Evolutionary conservation across 2,797 vertebrate genomes (phyloP).

Genomic region (Propithecus deckenii): DNA sequence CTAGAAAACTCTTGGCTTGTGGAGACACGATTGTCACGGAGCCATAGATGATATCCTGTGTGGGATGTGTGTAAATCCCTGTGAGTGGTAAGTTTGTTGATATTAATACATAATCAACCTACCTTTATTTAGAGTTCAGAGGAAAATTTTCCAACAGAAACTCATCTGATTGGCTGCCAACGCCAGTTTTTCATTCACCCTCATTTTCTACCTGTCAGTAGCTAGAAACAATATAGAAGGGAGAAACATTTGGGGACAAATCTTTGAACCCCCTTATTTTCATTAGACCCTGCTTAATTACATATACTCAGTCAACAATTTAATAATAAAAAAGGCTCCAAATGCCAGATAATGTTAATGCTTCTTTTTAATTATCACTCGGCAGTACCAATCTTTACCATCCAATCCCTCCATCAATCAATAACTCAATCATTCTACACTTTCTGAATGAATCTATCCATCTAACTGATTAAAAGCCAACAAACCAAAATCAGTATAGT

Average conservation of each 20-base stretch:
- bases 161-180: not conserved
- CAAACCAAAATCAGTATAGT: not conserved
- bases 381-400: not conserved
- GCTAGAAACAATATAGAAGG: not conserved
- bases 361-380: not conserved
- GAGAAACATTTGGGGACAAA: not conserved
- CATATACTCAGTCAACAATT: not conserved
- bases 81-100: not conserved
- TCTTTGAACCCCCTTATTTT: not conserved
- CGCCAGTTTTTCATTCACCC: conserved; percentile 1
- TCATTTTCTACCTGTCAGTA: not conserved
- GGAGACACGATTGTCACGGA: not conserved
- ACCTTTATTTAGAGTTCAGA: conserved; percentile 26
- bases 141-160: not conserved
- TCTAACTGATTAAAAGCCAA: not conserved
- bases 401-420: not conserved
- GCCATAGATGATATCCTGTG: fast-evolving
- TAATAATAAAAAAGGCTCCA: not conserved
- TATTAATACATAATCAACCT: not conserved
- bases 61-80: not conserved
- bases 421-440: not conserved
- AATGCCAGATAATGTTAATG: not conserved
- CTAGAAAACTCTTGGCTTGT: not conserved
- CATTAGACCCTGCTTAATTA: not conserved
- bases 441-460: conserved; percentile 20